These are phyloP conservation scores for Rutilus rutilus DNA, from an alignment of 2,113 vertebrate species.

Conservation along the genomic window DNA sequence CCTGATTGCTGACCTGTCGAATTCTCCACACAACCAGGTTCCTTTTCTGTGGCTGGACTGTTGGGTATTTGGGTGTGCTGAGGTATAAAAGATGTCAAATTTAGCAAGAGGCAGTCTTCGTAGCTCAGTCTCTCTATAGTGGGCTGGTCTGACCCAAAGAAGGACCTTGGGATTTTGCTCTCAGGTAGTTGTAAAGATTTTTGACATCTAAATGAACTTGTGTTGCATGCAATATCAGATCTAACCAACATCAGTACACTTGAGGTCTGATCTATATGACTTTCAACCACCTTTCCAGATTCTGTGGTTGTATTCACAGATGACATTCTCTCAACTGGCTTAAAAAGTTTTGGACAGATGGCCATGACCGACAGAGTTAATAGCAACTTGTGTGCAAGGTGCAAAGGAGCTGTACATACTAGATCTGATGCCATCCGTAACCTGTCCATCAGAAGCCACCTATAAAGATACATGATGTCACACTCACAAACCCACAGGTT, in stretches of 20 bases:
- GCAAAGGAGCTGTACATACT: conserved; percentile 70
- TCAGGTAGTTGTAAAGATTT: conserved; percentile 13
- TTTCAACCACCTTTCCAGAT: not conserved
- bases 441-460: conserved; percentile 71
- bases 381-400: conserved; percentile 72
- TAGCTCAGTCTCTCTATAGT: conserved; percentile 70
- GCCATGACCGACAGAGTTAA: conserved; percentile 70
- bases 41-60: conserved; percentile 40
- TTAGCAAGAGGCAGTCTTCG: conserved; percentile 70
- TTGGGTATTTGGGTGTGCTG: conserved; percentile 48
- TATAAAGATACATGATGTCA: conserved; percentile 76
- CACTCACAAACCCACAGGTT: conserved; percentile 80
- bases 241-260: not conserved
- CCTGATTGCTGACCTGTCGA: conserved; percentile 37
- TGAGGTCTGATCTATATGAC: not conserved
- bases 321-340: conserved; percentile 55
- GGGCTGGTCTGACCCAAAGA: conserved; percentile 53
- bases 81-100: conserved; percentile 56
- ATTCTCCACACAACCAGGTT: conserved; percentile 61
- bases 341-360: conserved; percentile 72
- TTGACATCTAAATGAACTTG: conserved; percentile 11
- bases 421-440: conserved; percentile 71
- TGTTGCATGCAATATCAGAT: not conserved
- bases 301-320: not conserved
- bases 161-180: conserved; percentile 12